phyloP scores from a whole-genome alignment of 2,113 vertebrate species.

The Fukomys damarensis region DNA sequence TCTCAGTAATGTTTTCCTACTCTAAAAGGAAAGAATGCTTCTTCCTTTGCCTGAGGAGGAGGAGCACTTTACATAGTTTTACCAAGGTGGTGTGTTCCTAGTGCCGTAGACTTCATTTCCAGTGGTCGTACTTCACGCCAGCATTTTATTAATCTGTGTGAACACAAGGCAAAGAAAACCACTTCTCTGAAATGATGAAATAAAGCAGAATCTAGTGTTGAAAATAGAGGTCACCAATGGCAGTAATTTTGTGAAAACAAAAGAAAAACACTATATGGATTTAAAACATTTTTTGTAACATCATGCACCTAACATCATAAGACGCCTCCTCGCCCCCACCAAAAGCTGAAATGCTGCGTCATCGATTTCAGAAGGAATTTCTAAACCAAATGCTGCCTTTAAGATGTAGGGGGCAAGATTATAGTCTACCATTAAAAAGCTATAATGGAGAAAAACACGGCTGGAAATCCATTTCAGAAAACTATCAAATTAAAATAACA shows the following conservation, averaged over 20 bases:
- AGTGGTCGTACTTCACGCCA: background rate
- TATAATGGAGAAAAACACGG: background rate
- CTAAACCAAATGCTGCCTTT: background rate
- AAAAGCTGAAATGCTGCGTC: background rate
- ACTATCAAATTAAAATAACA: constrained; percentile 36
- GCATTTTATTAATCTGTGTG: background rate
- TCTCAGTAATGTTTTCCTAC: too few relatives aligned
- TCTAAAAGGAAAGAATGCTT: background rate
- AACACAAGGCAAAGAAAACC: background rate
- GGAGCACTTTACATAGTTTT: background rate
- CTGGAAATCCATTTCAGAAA: constrained; percentile 31
- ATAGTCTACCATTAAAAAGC: background rate
- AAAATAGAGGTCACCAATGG: background rate
- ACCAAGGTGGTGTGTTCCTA: background rate
- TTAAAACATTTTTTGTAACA: background rate
- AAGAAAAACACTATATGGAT: background rate
- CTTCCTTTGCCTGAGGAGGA: background rate
- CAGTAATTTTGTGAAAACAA: background rate
- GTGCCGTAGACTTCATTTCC: background rate
- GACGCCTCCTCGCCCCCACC: background rate
- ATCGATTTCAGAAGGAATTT: background rate
- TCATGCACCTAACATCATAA: background rate
- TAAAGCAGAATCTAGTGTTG: background rate
- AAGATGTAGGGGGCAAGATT: background rate
- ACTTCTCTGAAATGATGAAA: constrained; percentile 8